Percentiles rank a stretch among this genome's conserved stretches.
Conservation (phyloP, 1,140 invertebrate species). For the Potamilus streckersoni region DNA sequence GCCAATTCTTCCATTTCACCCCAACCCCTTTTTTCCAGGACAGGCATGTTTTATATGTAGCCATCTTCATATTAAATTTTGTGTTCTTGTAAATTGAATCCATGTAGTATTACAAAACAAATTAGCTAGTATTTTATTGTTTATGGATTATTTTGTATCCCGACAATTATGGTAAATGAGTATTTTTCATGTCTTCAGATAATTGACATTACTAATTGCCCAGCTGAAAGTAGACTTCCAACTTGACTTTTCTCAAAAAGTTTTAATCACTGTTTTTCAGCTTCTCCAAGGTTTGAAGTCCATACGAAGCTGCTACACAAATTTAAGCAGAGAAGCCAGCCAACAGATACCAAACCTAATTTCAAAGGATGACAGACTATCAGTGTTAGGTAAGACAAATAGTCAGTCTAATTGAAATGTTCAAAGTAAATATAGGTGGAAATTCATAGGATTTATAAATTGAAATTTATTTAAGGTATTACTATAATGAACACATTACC, state of each 20-base stretch:
- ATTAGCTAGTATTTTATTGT: neutral
- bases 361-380: neutral
- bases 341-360: neutral
- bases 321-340: slow-evolving; percentile 15
- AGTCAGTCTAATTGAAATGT: neutral
- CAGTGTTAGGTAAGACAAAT: slow-evolving; percentile 3
- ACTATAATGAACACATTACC: no score
- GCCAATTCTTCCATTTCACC: neutral
- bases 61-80: no score
- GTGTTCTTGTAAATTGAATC: no score
- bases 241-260: neutral
- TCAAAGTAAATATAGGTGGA: no score
- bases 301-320: slow-evolving; percentile 23
- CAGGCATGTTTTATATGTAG: no score
- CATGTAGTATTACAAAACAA: no score
- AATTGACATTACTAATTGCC: neutral
- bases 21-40: no score
- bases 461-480: no score
- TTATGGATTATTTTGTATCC: neutral
- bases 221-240: neutral
- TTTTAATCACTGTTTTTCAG: slow-evolving; percentile 16
- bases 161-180: neutral
- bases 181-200: neutral
- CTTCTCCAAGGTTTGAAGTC: slow-evolving; percentile 22
- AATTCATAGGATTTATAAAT: no score